A percentile compares a stretch with the other conserved stretches of the same genome.
phyloP scores from a whole-genome alignment of 2,888 invertebrate species.

The Pachydiplax longipennis region DNA sequence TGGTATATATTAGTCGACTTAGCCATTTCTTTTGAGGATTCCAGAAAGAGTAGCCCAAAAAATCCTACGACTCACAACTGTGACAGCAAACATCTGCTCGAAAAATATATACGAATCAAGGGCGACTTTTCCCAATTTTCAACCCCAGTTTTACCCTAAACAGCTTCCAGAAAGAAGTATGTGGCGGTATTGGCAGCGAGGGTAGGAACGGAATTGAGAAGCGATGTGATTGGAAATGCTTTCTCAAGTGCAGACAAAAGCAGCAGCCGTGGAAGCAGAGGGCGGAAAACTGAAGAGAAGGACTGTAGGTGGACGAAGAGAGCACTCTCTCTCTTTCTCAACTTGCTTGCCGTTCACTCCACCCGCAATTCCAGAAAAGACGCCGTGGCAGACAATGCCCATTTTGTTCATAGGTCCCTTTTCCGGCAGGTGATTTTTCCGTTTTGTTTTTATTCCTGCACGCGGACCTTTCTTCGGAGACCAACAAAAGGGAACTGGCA shows the following conservation, averaged over 20 bases:
- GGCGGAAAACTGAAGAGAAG: not conserved
- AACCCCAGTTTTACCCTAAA: not conserved
- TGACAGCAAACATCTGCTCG: not conserved
- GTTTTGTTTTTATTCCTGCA: conserved; percentile 34
- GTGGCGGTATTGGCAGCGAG: not conserved
- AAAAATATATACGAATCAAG: not conserved
- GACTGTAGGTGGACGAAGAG: not conserved
- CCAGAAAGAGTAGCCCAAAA: no score
- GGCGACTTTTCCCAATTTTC: not conserved
- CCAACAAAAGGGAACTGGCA: not conserved
- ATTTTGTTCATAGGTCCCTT: conserved; percentile 44
- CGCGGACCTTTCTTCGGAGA: conserved; percentile 10
- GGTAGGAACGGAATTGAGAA: not conserved
- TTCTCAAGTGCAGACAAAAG: not conserved
- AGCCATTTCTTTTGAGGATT: not conserved
- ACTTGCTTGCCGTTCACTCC: conserved; percentile 21
- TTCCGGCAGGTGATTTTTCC: conserved; percentile 35
- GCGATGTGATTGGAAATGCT: not conserved
- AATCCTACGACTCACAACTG: not conserved
- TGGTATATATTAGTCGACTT: not conserved
- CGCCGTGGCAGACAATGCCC: conserved; percentile 35
- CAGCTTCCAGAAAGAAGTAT: not conserved
- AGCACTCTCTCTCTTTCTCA: not conserved
- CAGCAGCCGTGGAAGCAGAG: not conserved
- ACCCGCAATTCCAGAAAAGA: conserved; percentile 35